A percentile compares a stretch with the other conserved stretches of the same genome.
Evolutionary conservation across 2,888 invertebrate species (phyloP).

Genomic region (Punctoribates punctum): DNA sequence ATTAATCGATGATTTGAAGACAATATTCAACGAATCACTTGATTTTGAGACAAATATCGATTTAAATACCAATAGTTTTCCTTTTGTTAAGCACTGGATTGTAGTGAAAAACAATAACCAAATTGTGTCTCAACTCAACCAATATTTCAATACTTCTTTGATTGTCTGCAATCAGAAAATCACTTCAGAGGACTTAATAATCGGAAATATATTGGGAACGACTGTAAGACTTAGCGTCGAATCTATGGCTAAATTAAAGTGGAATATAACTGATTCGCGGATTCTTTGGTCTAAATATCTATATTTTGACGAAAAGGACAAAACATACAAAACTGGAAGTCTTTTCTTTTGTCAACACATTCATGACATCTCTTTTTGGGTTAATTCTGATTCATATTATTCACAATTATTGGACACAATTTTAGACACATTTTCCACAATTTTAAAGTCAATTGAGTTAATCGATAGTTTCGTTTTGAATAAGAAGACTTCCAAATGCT

Average conservation of each 20-base stretch:
- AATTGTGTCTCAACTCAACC: neutral
- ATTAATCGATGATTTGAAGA: slow-evolving; percentile 21
- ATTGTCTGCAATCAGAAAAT: neutral
- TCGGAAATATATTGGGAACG: neutral
- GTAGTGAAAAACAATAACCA: neutral
- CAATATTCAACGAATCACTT: neutral
- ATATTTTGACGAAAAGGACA: neutral
- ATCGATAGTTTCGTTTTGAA: neutral
- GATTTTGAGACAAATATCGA: neutral
- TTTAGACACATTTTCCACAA: slow-evolving; percentile 13
- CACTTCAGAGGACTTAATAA: neutral
- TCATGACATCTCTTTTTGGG: slow-evolving; percentile 28
- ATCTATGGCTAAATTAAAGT: slow-evolving; percentile 12
- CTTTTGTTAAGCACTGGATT: slow-evolving; percentile 31
- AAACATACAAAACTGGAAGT: slow-evolving; percentile 16
- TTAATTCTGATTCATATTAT: slow-evolving; percentile 11
- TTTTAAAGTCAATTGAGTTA: slow-evolving; percentile 28
- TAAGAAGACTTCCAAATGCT: slow-evolving; percentile 1
- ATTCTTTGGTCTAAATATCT: slow-evolving; percentile 41
- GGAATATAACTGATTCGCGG: slow-evolving; percentile 30
- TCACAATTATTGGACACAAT: neutral
- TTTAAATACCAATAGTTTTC: slow-evolving; percentile 3
- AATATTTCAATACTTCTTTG: neutral
- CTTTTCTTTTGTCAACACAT: slow-evolving; percentile 13
- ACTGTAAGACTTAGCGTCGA: slow-evolving; percentile 15